phyloP scores from a whole-genome alignment of 2,888 invertebrate genomes.

The Epirrita christyi region DNA sequence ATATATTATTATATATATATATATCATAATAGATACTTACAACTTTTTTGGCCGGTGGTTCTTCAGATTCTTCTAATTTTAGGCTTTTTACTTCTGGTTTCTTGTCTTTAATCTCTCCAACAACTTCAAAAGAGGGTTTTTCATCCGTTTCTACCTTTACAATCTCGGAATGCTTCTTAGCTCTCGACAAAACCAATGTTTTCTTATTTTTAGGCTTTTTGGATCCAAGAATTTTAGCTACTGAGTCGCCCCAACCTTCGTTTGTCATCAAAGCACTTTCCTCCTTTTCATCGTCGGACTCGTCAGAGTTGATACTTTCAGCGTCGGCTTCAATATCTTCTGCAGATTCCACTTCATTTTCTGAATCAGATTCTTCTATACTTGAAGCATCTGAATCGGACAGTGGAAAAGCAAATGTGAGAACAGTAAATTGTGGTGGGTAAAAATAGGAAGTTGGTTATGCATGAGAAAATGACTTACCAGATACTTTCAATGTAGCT shows the following conservation, averaged over 20 bases:
- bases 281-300: constrained; percentile 31
- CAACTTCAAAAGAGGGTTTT: constrained; percentile 87
- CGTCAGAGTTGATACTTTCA: constrained; percentile 43
- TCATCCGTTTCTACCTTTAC: constrained; percentile 72
- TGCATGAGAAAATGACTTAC: constrained; percentile 42
- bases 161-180: constrained; percentile 88
- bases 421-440: no score
- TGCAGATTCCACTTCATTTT: constrained; percentile 51
- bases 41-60: constrained; percentile 68
- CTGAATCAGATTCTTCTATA: constrained; percentile 43
- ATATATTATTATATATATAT: no score
- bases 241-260: constrained; percentile 92
- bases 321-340: constrained; percentile 46
- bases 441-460: not conserved
- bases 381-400: constrained; percentile 60
- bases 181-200: constrained; percentile 90
- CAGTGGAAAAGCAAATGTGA: constrained; percentile 34
- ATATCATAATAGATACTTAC: constrained; percentile 46
- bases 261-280: constrained; percentile 73
- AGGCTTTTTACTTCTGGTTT: constrained; percentile 61
- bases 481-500: constrained; percentile 62
- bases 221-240: constrained; percentile 90
- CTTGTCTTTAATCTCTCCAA: constrained; percentile 82
- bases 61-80: constrained; percentile 51
- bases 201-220: constrained; percentile 91